phyloP scores from a whole-genome alignment of 2,113 vertebrate genomes.

The Stercorarius parasiticus region DNA sequence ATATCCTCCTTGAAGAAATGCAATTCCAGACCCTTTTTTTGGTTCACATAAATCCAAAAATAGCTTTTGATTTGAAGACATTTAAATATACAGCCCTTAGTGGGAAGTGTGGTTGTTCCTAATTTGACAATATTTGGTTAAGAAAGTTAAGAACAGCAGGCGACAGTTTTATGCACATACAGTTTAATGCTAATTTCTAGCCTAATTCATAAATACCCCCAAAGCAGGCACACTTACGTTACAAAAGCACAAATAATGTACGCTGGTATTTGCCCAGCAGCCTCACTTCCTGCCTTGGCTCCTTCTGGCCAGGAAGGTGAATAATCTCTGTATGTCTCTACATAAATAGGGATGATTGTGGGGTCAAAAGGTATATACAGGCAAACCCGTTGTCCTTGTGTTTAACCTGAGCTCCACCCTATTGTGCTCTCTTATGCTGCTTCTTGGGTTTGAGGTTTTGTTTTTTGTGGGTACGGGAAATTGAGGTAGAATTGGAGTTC shows the following conservation, averaged over 20 bases:
- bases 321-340: background rate
- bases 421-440: background rate
- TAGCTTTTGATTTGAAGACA: slow-evolving; percentile 38
- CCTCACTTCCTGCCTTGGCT: background rate
- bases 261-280: slow-evolving; percentile 10
- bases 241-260: slow-evolving; percentile 31
- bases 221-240: background rate
- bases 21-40: background rate
- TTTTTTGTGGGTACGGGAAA: background rate
- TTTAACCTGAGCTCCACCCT: slow-evolving; percentile 4
- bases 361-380: slow-evolving; percentile 22
- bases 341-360: slow-evolving; percentile 4
- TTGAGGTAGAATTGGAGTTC: background rate
- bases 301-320: slow-evolving; percentile 15
- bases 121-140: slow-evolving; percentile 59
- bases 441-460: slow-evolving; percentile 26
- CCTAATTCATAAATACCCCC: slow-evolving; percentile 29
- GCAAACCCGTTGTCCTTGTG: background rate
- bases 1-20: slow-evolving; percentile 1
- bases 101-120: slow-evolving; percentile 52
- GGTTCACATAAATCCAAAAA: slow-evolving; percentile 24
- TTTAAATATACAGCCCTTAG: background rate
- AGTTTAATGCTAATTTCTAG: slow-evolving; percentile 13
- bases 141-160: background rate
- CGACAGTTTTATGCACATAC: background rate